Percentiles rank a stretch among this genome's conserved stretches.
Conservation (phyloP, 2,888 invertebrate species). For the Drosophila mimica region DNA sequence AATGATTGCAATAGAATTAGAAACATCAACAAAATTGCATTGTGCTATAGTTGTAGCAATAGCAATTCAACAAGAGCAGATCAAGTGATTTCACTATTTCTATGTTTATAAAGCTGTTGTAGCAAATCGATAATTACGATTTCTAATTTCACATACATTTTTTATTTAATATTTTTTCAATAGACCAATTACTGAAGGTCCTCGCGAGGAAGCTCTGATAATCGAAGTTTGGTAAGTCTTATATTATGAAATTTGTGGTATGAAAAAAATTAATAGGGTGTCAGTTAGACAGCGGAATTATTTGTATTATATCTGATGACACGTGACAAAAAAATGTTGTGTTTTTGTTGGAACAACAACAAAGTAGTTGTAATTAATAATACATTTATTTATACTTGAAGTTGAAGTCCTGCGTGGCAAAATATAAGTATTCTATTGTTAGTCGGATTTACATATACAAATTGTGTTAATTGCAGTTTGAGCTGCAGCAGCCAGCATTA, state of each 20-base stretch:
- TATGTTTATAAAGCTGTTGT: neutral
- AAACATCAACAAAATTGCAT: neutral
- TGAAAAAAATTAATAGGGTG: neutral
- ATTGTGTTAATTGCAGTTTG: no score
- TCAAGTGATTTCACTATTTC: neutral
- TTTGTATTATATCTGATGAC: no score
- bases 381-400: no score
- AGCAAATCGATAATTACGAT: neutral
- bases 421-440: no score
- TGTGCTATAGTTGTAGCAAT: neutral
- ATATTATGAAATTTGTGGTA: neutral
- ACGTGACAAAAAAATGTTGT: no score
- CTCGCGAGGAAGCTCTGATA: conserved; percentile 90
- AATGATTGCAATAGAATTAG: neutral
- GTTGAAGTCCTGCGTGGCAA: no score
- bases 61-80: neutral
- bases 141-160: neutral
- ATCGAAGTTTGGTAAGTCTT: conserved; percentile 90
- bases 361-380: no score
- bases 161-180: neutral
- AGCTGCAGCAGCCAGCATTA: no score
- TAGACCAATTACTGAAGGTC: conserved; percentile 89
- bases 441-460: no score
- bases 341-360: no score
- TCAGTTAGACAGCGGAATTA: neutral